Percentiles rank a stretch among this genome's conserved stretches.
Conservation (phyloP, 2,888 invertebrate species). For the Lasiommata megera region DNA sequence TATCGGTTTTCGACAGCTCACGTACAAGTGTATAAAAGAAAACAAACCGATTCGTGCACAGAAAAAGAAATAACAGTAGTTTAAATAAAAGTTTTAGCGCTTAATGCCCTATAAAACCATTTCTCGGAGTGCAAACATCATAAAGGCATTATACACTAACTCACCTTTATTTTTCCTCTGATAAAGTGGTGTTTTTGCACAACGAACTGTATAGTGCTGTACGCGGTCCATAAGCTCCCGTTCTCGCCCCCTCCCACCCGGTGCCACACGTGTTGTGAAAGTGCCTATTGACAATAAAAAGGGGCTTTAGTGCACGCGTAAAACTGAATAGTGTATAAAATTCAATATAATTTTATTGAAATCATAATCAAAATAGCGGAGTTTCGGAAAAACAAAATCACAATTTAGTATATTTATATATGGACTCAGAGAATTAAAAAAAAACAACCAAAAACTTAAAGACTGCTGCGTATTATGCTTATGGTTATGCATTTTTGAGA, state of each 20-base stretch:
- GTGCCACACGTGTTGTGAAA: constrained; percentile 66
- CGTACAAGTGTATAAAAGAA: neutral
- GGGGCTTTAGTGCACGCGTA: constrained; percentile 10
- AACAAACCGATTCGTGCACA: neutral
- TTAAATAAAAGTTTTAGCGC: constrained; percentile 1
- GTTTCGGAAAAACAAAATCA: no score
- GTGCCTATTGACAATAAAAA: constrained; percentile 50
- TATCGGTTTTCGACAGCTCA: no score
- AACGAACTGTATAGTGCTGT: constrained; percentile 69
- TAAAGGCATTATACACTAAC: constrained; percentile 12
- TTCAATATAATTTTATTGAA: constrained; percentile 4
- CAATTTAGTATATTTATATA: no score
- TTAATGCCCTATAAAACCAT: constrained; percentile 11
- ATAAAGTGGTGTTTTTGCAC: constrained; percentile 70
- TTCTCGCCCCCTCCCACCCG: constrained; percentile 62
- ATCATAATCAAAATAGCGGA: neutral
- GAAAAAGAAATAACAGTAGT: constrained; percentile 8
- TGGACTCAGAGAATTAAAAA: no score
- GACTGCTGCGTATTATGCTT: no score
- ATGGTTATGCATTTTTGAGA: no score
- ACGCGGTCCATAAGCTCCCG: constrained; percentile 64
- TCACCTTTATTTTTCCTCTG: constrained; percentile 65
- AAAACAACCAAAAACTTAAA: no score
- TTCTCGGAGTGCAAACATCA: neutral
- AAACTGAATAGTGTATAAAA: constrained; percentile 12